These are phyloP conservation scores for Halictus quadricinctus DNA, from an alignment of 2,888 invertebrate genomes.

Conservation along the genomic window DNA sequence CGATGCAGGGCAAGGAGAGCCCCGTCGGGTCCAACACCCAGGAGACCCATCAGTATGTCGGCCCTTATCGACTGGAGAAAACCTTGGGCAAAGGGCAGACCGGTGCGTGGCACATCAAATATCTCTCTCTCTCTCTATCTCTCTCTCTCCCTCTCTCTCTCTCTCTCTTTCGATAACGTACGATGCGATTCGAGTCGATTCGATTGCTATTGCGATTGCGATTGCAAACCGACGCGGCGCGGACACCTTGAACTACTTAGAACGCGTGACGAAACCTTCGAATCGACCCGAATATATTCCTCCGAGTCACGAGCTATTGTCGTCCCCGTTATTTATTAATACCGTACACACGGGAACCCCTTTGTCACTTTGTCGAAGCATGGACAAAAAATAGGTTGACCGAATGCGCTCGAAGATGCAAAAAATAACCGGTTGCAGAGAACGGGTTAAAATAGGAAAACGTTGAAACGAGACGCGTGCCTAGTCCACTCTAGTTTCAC, in stretches of 20 bases:
- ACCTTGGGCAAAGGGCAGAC: conserved; percentile 99
- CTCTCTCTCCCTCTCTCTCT: background rate
- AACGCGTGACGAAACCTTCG: conserved; percentile 20
- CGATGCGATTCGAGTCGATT: background rate
- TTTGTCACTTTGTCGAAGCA: background rate
- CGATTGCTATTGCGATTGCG: background rate
- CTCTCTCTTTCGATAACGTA: background rate
- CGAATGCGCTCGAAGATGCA: background rate
- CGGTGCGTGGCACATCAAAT: conserved; percentile 87
- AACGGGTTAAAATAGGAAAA: background rate
- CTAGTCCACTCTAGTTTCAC: background rate
- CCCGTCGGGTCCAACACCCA: conserved; percentile 81
- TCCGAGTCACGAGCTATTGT: conserved; percentile 14
- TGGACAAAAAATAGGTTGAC: background rate
- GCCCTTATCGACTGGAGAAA: conserved; percentile 99
- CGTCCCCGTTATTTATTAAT: conserved; percentile 18
- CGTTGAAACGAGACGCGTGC: background rate
- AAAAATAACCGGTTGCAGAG: background rate
- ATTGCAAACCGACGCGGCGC: background rate
- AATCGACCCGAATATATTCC: conserved; percentile 15
- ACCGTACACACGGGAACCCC: too few relatives aligned
- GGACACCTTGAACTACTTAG: conserved; percentile 9
- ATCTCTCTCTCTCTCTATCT: background rate
- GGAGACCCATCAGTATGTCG: conserved; percentile 96
- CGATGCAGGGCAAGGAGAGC: conserved; percentile 80